Percentiles rank a stretch among this genome's conserved stretches.
Evolutionary conservation across 2,113 vertebrate genomes (phyloP).

Genomic region (Galemys pyrenaicus): DNA sequence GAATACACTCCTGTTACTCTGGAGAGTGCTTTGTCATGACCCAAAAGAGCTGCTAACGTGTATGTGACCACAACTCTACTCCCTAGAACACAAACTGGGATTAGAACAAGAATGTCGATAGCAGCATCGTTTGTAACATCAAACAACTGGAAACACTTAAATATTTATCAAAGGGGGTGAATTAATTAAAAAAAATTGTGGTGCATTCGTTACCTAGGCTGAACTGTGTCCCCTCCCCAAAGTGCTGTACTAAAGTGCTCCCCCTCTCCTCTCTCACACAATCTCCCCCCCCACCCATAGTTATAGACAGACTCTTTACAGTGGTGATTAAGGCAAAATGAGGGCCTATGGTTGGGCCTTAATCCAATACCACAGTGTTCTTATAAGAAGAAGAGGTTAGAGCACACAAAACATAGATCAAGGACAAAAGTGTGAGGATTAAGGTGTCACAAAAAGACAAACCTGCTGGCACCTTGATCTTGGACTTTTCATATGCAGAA

Average conservation of each 20-base stretch:
- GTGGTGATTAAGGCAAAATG: neutral
- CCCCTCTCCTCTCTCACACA: neutral
- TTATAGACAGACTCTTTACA: neutral
- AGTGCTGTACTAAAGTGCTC: neutral
- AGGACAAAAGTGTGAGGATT: neutral
- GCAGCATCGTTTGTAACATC: neutral
- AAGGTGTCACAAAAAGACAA: neutral
- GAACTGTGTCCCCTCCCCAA: neutral
- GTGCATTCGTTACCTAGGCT: neutral
- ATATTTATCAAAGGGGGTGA: neutral
- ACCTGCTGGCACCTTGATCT: neutral
- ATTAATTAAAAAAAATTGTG: neutral
- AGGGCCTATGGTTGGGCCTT: neutral
- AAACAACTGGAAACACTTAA: neutral
- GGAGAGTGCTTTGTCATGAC: neutral
- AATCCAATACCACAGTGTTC: neutral
- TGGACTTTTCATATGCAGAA: neutral
- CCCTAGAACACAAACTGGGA: neutral
- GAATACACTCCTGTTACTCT: neutral
- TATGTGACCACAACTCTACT: neutral
- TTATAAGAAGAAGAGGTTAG: neutral
- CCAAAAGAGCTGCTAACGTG: neutral
- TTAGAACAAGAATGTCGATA: neutral
- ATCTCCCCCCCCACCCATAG: neutral
- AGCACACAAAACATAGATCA: neutral